Conservation (phyloP, 2,797 vertebrate genomes). For the Pangasius djambal region DNA sequence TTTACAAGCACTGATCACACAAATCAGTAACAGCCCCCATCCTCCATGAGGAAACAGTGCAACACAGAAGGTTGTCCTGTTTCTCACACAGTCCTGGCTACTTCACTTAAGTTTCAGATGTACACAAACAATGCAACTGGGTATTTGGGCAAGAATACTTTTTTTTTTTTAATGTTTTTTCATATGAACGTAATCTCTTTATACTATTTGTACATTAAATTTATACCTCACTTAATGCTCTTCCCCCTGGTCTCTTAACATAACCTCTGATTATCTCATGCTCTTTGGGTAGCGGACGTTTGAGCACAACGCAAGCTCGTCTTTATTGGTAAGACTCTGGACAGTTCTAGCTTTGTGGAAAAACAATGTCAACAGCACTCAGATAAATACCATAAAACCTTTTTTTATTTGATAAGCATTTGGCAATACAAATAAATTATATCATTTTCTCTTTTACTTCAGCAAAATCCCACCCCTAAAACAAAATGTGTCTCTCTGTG, state of each 20-base stretch:
- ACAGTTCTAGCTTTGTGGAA: neutral
- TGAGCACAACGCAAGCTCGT: too few relatives aligned
- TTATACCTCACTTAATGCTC: neutral
- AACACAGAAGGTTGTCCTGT: constrained; percentile 2
- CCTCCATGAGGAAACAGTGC: neutral
- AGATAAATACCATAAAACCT: constrained; percentile 66
- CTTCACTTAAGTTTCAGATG: neutral
- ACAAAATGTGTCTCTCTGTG: neutral
- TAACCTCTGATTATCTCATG: neutral
- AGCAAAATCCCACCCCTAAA: constrained; percentile 3
- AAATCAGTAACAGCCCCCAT: constrained; percentile 56
- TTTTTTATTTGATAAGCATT: constrained; percentile 77
- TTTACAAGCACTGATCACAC: constrained; percentile 73
- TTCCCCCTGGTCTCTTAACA: neutral
- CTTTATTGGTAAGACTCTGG: neutral
- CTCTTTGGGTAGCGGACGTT: neutral
- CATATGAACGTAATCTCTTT: neutral
- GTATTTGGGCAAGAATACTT: neutral
- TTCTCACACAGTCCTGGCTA: neutral
- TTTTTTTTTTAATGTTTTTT: constrained; percentile 17
- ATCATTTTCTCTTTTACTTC: constrained; percentile 44
- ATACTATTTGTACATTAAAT: constrained; percentile 66
- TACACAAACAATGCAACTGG: neutral
- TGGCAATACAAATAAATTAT: constrained; percentile 80
- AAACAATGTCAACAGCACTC: neutral